Evolutionary conservation across 1,140 invertebrate genomes (phyloP), one percentile per base, ranked within the genome.

Genomic region (Grapholita molesta): DNA sequence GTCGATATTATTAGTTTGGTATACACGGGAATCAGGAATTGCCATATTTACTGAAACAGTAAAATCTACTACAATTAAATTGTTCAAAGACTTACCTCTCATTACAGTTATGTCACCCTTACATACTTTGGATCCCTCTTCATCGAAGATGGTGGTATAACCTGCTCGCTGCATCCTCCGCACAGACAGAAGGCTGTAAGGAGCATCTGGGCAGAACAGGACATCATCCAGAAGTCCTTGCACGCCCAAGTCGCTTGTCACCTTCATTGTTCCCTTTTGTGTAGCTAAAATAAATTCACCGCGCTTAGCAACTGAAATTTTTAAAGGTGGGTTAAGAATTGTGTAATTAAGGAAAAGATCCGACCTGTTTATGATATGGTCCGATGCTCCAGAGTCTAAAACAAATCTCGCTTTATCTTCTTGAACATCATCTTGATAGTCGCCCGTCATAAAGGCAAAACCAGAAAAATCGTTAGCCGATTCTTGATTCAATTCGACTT

Each of bases 301-400:
- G 70, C 76, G 70, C 69, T 84, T 83, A 48, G 82, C 79, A 67
- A 84, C 67, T 12, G 70, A 68, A 61, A 74, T 72, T 69, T 75
- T 71, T 28, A 70, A 15, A 15, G 68, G 70, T 3, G 18, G 52
- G 68, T 15, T 71, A 75, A 70, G 68, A 69, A 24, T 4, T 5
- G 8, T 48, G 33, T 68, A 75, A 30, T 81, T 74, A 23, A 38
- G n/a, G 55, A 87, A 80, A 25, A 79, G 66, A 30, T 75, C 69
- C 6, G 77, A 71, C 15, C 76, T 74, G 28, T 83, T 86, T 35
- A 84, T 75, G 15, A 82, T 57, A 57, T 87, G 79, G 61, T 87
- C 80, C 0, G 84, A 80, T 53, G 84, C 85, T 38, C 85, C 84
- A 25, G 84, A 86, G 66, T 85, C 85, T 55, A 87, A 64, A 6